phyloP scores from a whole-genome alignment of 2,113 vertebrate genomes.

The Brachypodius melanocephalos region DNA sequence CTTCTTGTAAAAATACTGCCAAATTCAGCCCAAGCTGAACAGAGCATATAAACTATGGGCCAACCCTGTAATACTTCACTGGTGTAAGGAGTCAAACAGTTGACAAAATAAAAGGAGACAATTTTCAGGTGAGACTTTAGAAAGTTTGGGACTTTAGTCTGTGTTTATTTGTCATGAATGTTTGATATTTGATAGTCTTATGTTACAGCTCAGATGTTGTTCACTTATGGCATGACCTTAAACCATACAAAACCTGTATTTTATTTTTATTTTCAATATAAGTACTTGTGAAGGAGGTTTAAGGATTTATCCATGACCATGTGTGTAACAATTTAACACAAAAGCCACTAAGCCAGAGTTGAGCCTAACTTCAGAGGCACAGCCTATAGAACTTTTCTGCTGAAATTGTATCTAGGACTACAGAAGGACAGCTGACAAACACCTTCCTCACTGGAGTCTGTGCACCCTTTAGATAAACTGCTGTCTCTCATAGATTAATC shows the following conservation, averaged over 20 bases:
- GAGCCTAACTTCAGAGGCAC: not conserved
- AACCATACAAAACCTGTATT: not conserved
- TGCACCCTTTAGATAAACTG: not conserved
- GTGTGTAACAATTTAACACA: not conserved
- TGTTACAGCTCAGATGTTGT: not conserved
- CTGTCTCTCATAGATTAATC: conserved; percentile 35
- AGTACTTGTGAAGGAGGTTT: not conserved
- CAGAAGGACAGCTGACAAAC: conserved; percentile 30
- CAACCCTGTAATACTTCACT: not conserved
- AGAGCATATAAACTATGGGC: not conserved
- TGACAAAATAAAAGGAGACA: not conserved
- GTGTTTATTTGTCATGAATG: not conserved
- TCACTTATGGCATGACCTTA: not conserved
- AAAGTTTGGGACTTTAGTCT: not conserved
- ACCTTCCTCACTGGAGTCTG: not conserved
- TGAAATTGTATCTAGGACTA: not conserved
- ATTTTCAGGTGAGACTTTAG: not conserved
- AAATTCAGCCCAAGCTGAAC: not conserved
- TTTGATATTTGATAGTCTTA: not conserved
- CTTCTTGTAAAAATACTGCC: not conserved
- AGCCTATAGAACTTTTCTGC: not conserved
- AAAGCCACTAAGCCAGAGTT: not conserved
- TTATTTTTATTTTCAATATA: not conserved
- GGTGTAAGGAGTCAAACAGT: not conserved
- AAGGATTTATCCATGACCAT: not conserved